Conservation (phyloP, 2,797 vertebrate genomes). For the Lutjanus campechanus region DNA sequence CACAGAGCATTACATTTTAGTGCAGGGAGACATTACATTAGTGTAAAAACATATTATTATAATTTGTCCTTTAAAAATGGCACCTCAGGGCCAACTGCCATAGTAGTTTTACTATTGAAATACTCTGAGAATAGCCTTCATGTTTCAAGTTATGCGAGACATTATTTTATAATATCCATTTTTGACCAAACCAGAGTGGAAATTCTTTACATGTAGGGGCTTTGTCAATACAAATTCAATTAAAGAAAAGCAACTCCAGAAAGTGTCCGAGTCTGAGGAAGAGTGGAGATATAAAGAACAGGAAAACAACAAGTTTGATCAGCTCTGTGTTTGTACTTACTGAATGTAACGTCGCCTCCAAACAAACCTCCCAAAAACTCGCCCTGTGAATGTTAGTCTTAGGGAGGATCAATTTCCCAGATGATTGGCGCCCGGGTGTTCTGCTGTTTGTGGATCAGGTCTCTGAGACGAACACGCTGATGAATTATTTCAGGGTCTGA, state of each 20-base stretch:
- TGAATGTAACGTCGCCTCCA: slow-evolving; percentile 26
- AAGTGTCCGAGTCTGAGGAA: not conserved
- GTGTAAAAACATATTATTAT: slow-evolving; percentile 24
- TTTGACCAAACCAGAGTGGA: slow-evolving; percentile 12
- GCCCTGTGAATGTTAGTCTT: slow-evolving; percentile 39
- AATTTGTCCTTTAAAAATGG: slow-evolving; percentile 26
- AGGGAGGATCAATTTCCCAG: slow-evolving; percentile 61
- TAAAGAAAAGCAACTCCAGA: not conserved
- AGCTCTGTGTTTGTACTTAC: slow-evolving; percentile 33
- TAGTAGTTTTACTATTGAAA: not conserved
- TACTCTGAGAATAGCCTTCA: not conserved
- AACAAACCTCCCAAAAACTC: slow-evolving; percentile 13
- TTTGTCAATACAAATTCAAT: slow-evolving; percentile 30
- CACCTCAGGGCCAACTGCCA: not conserved
- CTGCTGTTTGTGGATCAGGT: slow-evolving; percentile 60
- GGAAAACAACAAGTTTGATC: slow-evolving; percentile 20
- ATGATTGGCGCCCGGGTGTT: slow-evolving; percentile 46
- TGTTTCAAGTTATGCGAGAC: slow-evolving; percentile 10
- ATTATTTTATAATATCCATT: slow-evolving; percentile 19
- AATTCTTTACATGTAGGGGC: slow-evolving; percentile 6
- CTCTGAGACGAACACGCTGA: slow-evolving; percentile 37
- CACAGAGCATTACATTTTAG: slow-evolving; percentile 14
- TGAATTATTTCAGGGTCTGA: slow-evolving; percentile 64
- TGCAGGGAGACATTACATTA: slow-evolving; percentile 1
- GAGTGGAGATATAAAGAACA: slow-evolving; percentile 7